Evolutionary conservation across 2,888 invertebrate species (phyloP), one percentile per base, ranked within the genome.

Genomic region (Rotaria socialis): DNA sequence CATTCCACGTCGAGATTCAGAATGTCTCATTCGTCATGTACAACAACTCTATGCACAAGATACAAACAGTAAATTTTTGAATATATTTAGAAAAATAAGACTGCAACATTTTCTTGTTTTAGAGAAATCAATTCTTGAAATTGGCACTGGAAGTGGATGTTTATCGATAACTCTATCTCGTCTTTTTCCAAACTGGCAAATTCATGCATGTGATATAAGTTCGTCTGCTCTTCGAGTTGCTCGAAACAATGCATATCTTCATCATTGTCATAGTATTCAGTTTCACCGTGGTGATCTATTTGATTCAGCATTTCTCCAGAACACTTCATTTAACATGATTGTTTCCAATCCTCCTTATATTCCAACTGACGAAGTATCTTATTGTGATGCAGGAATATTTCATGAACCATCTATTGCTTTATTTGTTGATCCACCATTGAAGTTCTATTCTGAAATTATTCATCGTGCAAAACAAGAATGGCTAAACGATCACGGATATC

Each of bases 71-170:
- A 0, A 67, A 5, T 60, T 11, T 8, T 11, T 16, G 16, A 11
- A 52, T 14, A 16, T 16, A 52, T 2, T 0, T 52, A 3, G 3
- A 16, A 16, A 52, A 3, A 52, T 1, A 14, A 52, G 4, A 52
- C 11, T 52, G 4, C 3, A 16, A 14, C 0, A 11, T 47, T 43
- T 0, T 43, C 16, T 67, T 27, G 35, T 35, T 80, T 24, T n/a
- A 80, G 80, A n/a, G 14, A 47, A 47, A 80, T 80, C 80, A 24
- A 24, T 80, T 8, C 3, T 43, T n/a, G 80, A 80, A 24, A 80
- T 80, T 24, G 80, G 80, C n/a, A 80, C 80, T 43, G 80, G 80
- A n/a, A 80, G 80, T 80, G 80, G 80, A n/a, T 80, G 80, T 80
- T 24, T 80, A 80, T 47, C 80, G 24, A 80, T 80, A 8, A 80